Evolutionary conservation across 2,797 vertebrate genomes (phyloP), one percentile per base, ranked within the genome.

Genomic region (Phylloscopus collybita): DNA sequence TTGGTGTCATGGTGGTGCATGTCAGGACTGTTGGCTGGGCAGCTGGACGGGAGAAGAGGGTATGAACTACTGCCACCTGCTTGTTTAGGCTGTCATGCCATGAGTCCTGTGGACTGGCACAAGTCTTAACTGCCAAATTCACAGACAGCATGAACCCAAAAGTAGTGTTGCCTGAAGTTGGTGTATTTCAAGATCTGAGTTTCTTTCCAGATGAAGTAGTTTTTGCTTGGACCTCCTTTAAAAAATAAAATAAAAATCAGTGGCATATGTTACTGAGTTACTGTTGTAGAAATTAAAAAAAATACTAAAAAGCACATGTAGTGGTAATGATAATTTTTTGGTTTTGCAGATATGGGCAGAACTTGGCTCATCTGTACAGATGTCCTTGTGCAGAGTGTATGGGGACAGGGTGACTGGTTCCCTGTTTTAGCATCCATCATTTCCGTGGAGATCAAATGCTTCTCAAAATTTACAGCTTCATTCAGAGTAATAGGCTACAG

Each of bases 391-490:
- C 47, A 50, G 59, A 45, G 45, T 19, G 2, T 86, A 13, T 67
- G 53, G 57, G 40, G 64, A 16, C 42, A 80, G 49, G 20, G 32
- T 78, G 54, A 29, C 61, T 65, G 53, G 14, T 53, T 86, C 32
- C 16, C 40, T 91, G 57, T 76, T 89, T 80, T 40, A 67, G 40
- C 27, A 92, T 83, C 85, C 21, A 10, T 86, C 47, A 65, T 80
- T 92, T 83, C 54, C 19, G 22, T 21, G 18, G 59, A 36, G 47
- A 67, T 87, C 80, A 70, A 88, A 65, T 54, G 44, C 59, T 84
- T 92, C 66, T 97, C 56, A 62, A 94, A 91, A 78, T 88, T 51
- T 92, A 79, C 51, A 59, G 62, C 66, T 90, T 86, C 47, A 30
- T 92, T 88, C 90, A 84, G 62, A 79, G 47, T 66, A 38, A 54